Evolutionary conservation across 2,888 invertebrate species (phyloP), one percentile per base, ranked within the genome.

Genomic region (Idaea straminata): DNA sequence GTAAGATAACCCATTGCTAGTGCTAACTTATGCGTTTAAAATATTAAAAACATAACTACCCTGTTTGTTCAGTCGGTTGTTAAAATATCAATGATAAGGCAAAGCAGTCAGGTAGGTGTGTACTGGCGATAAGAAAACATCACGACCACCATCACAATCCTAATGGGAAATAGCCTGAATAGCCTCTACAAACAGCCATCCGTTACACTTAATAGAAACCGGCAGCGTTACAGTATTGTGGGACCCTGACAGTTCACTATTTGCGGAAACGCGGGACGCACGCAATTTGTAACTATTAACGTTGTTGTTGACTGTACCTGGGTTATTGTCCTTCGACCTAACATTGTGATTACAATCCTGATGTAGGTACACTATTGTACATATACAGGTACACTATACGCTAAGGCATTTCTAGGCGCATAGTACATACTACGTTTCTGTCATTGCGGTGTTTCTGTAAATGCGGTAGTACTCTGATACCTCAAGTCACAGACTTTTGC

Each of bases 201-300:
- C 47, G 47, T 47, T 47, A 47, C 47, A 47, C 47, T 47, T 47
- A 47, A 47, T 47, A 47, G 47, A 47, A 47, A 47, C 47, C 47
- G 47, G 47, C 13, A 10, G 47, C 47, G 13, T 25, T 47, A 47
- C 13, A 47, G 47, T 7, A 47, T 13, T 7, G 25, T 25, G 10
- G 10, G 47, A 10, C 47, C 47, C 47, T 47, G 47, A 47, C 47
- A 47, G 47, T 47, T 47, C 47, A 47, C 47, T 47, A 47, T 16
- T 34, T 59, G 16, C 59, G 59, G 59, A 59, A 59, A 59, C 34
- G 61, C 69, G 65, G 64, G 64, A 62, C 64, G 65, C 64, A 67
- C 69, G 69, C 69, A 69, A 67, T 69, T 69, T 69, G 69, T 69
- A 69, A 69, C 67, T 67, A 67, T 65, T 63, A 64, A 65, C 69